These are phyloP conservation scores for Oceanodroma leucorhoa DNA, from an alignment of 2,797 vertebrate species.

Conservation along the genomic window DNA sequence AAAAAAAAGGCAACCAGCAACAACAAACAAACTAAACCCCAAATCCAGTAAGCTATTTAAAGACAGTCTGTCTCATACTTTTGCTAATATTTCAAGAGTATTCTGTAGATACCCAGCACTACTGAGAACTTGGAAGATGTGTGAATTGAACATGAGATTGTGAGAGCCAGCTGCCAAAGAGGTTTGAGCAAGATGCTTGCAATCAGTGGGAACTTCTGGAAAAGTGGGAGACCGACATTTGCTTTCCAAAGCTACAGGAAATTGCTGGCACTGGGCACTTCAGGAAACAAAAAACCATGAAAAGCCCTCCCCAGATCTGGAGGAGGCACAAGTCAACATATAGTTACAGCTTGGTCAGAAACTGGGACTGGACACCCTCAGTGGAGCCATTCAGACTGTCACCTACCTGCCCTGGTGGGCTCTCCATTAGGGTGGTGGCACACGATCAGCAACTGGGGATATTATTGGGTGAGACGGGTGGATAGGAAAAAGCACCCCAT, in stretches of 20 bases:
- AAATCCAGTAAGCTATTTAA: background rate
- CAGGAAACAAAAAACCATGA: background rate
- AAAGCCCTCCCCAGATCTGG: background rate
- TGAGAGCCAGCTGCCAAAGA: background rate
- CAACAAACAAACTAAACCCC: background rate
- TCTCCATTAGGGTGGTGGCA: background rate
- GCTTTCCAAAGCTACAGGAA: background rate
- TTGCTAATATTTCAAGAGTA: background rate
- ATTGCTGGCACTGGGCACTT: background rate
- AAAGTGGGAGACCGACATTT: background rate
- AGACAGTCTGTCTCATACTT: background rate
- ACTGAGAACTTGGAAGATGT: background rate
- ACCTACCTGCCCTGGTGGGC: too few species aligned
- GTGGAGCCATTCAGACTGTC: background rate
- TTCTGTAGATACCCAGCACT: background rate
- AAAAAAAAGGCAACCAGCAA: background rate
- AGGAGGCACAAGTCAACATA: background rate
- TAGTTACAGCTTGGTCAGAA: background rate
- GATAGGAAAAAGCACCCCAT: background rate
- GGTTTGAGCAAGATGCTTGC: background rate
- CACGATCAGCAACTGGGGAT: background rate
- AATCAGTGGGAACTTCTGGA: background rate
- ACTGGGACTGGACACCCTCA: background rate
- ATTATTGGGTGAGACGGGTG: fast-evolving
- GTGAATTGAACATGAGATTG: background rate